These are phyloP conservation scores for Sitobion miscanthi DNA, from an alignment of 1,140 invertebrate genomes.

Conservation along the genomic window DNA sequence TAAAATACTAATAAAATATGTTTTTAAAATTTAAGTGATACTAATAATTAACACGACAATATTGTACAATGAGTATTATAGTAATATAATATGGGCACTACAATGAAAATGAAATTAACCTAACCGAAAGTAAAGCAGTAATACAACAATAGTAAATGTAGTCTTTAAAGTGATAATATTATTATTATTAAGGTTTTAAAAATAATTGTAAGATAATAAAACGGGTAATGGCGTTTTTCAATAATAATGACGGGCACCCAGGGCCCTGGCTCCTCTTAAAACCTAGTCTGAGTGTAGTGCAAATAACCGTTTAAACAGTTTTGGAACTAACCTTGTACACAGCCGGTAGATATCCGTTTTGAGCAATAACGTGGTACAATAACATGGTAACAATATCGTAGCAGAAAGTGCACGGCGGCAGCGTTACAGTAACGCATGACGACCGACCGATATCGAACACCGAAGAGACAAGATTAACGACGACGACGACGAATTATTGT, in stretches of 20 bases:
- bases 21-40: background rate
- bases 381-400: background rate
- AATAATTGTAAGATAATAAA: background rate
- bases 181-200: background rate
- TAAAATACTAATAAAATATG: background rate
- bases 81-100: background rate
- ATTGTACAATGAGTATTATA: background rate
- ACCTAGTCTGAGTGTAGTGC: background rate
- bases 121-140: too few relatives aligned
- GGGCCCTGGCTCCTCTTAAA: background rate
- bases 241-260: background rate
- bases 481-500: background rate
- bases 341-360: background rate
- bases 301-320: background rate
- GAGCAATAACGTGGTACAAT: background rate
- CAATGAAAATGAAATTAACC: background rate
- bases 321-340: background rate
- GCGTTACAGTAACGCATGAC: background rate
- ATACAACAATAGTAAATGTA: background rate
- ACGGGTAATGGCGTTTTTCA: background rate
- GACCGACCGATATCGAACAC: background rate
- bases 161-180: background rate
- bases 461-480: slow-evolving; percentile 18
- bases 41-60: background rate
- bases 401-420: background rate